A percentile compares a stretch with the other conserved stretches of the same genome.
Conservation (phyloP, 2,797 vertebrate species). For the Trematomus bernacchii region DNA sequence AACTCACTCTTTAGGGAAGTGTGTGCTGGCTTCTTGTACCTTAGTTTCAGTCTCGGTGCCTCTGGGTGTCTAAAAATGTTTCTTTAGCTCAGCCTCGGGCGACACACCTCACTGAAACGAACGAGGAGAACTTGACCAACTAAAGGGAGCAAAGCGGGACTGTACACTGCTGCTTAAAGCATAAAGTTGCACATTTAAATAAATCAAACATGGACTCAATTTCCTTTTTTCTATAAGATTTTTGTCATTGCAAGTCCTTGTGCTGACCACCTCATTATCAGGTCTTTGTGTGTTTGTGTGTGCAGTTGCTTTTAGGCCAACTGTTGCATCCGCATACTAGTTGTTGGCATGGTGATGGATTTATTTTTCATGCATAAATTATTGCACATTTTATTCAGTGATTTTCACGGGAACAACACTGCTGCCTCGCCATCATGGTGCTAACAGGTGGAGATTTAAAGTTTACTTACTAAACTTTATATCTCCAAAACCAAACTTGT, state of each 20-base stretch:
- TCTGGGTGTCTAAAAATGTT: slow-evolving; percentile 42
- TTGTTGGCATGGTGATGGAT: slow-evolving; percentile 15
- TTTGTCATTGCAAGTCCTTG: slow-evolving; percentile 1
- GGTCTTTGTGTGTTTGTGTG: background rate
- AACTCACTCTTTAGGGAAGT: slow-evolving; percentile 2
- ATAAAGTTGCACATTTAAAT: background rate
- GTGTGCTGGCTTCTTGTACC: slow-evolving; percentile 13
- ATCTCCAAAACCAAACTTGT: background rate
- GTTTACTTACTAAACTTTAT: background rate
- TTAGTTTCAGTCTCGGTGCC: background rate
- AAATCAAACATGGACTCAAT: slow-evolving; percentile 11
- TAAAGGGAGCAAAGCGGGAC: slow-evolving; percentile 5
- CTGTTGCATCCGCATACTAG: slow-evolving; percentile 29
- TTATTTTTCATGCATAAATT: slow-evolving; percentile 47
- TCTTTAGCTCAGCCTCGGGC: slow-evolving; percentile 51
- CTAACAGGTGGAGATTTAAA: slow-evolving; percentile 33
- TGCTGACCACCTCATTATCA: background rate
- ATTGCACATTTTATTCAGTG: slow-evolving; percentile 55
- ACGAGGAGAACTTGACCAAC: slow-evolving; percentile 44
- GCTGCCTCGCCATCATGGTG: slow-evolving; percentile 15
- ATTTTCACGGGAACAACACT: slow-evolving; percentile 61
- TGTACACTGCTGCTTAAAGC: slow-evolving; percentile 20
- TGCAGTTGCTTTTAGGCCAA: slow-evolving; percentile 19
- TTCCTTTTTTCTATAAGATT: slow-evolving; percentile 17
- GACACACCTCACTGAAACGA: slow-evolving; percentile 42